Evolutionary conservation across 1,140 invertebrate genomes (phyloP).

Genomic region (Andricus grossulariae): DNA sequence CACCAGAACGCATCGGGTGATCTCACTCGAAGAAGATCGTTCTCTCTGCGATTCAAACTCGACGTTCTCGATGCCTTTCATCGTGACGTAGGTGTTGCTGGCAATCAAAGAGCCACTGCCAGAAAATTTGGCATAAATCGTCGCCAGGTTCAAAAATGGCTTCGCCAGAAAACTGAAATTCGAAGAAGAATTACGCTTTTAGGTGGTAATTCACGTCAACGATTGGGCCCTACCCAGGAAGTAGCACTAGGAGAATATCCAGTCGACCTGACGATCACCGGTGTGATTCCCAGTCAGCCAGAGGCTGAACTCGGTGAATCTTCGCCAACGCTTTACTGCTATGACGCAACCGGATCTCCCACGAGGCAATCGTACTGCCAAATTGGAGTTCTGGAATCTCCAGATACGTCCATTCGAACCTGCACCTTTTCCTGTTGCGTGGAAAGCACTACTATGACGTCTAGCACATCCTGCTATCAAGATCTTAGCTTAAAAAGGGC

Average conservation of each 20-base stretch:
- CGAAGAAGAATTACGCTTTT: slow-evolving; percentile 68
- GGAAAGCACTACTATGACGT: slow-evolving; percentile 33
- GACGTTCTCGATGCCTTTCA: slow-evolving; percentile 77
- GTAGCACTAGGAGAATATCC: slow-evolving; percentile 66
- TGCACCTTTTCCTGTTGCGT: slow-evolving; percentile 62
- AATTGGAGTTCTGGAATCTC: slow-evolving; percentile 33
- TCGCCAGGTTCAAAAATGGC: slow-evolving; percentile 81
- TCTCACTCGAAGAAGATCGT: slow-evolving; percentile 73
- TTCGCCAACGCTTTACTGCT: slow-evolving; percentile 49
- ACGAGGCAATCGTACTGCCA: slow-evolving; percentile 43
- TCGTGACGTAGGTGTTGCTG: slow-evolving; percentile 74
- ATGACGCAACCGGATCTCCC: slow-evolving; percentile 35
- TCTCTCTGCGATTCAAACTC: slow-evolving; percentile 76
- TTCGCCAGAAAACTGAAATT: slow-evolving; percentile 77
- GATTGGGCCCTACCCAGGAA: slow-evolving; percentile 63
- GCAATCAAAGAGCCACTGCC: slow-evolving; percentile 80
- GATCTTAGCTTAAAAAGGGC: slow-evolving; percentile 47
- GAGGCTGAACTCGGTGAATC: slow-evolving; percentile 52
- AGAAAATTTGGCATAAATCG: slow-evolving; percentile 80
- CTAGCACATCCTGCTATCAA: slow-evolving; percentile 42
- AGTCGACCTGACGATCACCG: slow-evolving; percentile 72
- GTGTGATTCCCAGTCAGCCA: slow-evolving; percentile 32
- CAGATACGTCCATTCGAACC: slow-evolving; percentile 38
- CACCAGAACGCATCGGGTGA: slow-evolving; percentile 39
- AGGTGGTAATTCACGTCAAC: slow-evolving; percentile 66